Base-by-base conservation (phyloP, 2,888 invertebrate genomes). In the Tetramorium bicarinatum region DNA sequence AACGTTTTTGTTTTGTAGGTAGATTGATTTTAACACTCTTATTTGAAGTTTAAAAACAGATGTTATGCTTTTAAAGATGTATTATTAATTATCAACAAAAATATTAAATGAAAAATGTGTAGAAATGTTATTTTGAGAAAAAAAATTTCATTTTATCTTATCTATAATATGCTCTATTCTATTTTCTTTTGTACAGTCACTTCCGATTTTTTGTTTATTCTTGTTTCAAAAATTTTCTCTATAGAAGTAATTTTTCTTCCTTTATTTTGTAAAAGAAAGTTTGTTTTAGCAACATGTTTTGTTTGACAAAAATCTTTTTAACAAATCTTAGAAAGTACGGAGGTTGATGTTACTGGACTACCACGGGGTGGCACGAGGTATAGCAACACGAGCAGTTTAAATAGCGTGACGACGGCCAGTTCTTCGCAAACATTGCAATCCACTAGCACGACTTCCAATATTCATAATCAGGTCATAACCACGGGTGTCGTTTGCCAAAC, bases 361-460 rank as follows among this genome's bases (percentile, higher is more conserved):
- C 92, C 93, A 52, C 93, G 94, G 11, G 93, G 94, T 77, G 94
- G 94, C 41, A 94, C 94, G 18, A 93, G 96, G 90, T 96, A 96
- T 88, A 95, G 95, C 88, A 95, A 95, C 88, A 95, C 95, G 64
- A 95, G 95, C 89, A 95, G 95, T 86, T 92, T 95, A 84, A 95
- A 95, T 85, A 95, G 95, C 90, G 95, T 95, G 62, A 95, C 95
- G 75, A 95, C 95, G 85, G 95, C 95, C 83, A 95, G 95, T 88
- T 95, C 96, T 86, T 95, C 96, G 18, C 95, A 94, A 82, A 93
- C 93, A 77, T 89, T 93, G 56, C 95, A 94, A 71, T 91, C 89
- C 80, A 90, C 91, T 72, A 92, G 87, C 82, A 91, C 91, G 34
- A 88, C 87, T 87, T 87, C 91, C 54, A 91, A 89, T 80, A 91